A percentile compares a stretch with the other conserved stretches of the same genome.
phyloP scores from a whole-genome alignment of 2,797 vertebrate genomes.

The Cirrhinus molitorella region DNA sequence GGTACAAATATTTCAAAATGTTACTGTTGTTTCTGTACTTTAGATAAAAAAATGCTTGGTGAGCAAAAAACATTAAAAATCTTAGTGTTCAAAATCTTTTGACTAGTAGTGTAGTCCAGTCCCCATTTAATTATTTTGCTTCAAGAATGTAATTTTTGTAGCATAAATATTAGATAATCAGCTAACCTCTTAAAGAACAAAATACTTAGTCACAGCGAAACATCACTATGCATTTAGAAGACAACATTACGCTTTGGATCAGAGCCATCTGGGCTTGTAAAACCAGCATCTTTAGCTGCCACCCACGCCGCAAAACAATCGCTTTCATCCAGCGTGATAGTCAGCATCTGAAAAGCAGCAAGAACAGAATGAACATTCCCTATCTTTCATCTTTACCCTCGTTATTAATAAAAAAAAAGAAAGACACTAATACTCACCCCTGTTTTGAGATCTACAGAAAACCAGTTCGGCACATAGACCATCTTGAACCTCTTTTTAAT shows the following conservation, averaged over 20 bases:
- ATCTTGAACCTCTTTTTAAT: constrained; percentile 99
- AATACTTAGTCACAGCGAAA: not conserved
- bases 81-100: no score
- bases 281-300: constrained; percentile 97
- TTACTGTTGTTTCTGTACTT: no score
- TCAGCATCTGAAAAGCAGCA: constrained; percentile 87
- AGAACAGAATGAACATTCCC: not conserved
- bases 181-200: not conserved
- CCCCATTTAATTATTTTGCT: not conserved
- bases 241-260: constrained; percentile 92
- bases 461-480: constrained; percentile 99
- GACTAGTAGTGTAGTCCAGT: not conserved
- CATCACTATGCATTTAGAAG: not conserved
- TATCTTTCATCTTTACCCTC: not conserved
- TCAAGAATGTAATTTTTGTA: not conserved
- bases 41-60: no score
- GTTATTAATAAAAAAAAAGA: not conserved
- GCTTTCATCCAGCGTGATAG: constrained; percentile 97
- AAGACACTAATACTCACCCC: constrained; percentile 84
- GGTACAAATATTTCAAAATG: no score
- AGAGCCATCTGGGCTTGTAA: constrained; percentile 95
- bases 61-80: no score
- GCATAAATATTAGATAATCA: not conserved
- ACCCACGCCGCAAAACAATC: constrained; percentile 99
- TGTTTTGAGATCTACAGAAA: constrained; percentile 98